Evolutionary conservation across 2,113 vertebrate genomes (phyloP), one percentile per base, ranked within the genome.

Genomic region (Danionella cerebrum): DNA sequence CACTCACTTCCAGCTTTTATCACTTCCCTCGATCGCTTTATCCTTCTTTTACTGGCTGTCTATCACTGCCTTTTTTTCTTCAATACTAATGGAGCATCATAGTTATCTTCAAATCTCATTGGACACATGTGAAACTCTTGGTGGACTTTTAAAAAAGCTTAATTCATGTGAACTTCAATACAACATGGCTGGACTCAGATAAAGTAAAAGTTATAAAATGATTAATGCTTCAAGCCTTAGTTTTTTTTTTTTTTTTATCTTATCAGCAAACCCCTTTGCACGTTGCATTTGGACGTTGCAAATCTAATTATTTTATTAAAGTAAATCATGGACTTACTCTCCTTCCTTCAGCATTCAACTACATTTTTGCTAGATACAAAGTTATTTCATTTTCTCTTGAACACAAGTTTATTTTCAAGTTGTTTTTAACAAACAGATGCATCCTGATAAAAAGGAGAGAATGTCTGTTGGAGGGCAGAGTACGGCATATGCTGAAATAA

Each of bases 1-100:
- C 55, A 41, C 63, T 47, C 54, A 22, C 14, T 52, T 47, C 13
- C 58, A 33, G n/a, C 42, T 47, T 69, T 73, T 35, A 51, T 51
- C 12, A 29, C 67, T 7, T 27, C 44, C 16, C 11, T 16, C n/a
- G 1, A 22, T 53, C 48, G 24, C 33, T 52, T 38, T 27, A 4
- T 27, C 22, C 1, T 7, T n/a, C 21, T 36, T 35, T 64, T 13
- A 12, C 59, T 35, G 13, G 29, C 44, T 48, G 44, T 64, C 44
- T 1, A 22, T 64, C 31, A 48, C 6, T 57, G 1, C 16, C 0
- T 14, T 64, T 64, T 48, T 36, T 24, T 11, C 29, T 24, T 25
- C 19, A 27, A 35, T 42, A 47, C 59, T 48, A 18, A 63, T 47
- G 59, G 42, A 24, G 27, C 42, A 6, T 22, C 18, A 1, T 21